Evolutionary conservation across 2,797 vertebrate genomes (phyloP).

Genomic region (Sebastes elongatus): DNA sequence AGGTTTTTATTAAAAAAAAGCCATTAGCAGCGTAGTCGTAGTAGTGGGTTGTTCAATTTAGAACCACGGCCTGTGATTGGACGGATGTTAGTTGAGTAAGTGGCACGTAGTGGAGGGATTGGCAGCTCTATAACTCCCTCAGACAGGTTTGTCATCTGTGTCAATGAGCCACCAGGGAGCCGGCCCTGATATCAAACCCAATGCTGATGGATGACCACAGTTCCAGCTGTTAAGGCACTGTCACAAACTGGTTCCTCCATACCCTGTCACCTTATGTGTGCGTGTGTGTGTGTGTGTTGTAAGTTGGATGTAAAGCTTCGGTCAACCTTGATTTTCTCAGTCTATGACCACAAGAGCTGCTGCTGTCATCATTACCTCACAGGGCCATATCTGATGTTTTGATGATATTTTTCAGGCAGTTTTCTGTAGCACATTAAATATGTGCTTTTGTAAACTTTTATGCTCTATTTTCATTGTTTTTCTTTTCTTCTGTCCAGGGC

Average conservation of each 20-base stretch:
- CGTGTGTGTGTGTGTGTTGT: not conserved
- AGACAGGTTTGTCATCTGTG: slow-evolving; percentile 80
- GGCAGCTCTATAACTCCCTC: slow-evolving; percentile 78
- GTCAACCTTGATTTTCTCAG: slow-evolving; percentile 45
- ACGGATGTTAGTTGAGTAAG: slow-evolving; percentile 50
- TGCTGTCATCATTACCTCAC: slow-evolving; percentile 19
- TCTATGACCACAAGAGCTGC: slow-evolving; percentile 6
- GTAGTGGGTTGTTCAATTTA: slow-evolving; percentile 54
- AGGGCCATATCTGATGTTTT: not conserved
- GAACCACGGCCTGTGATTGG: slow-evolving; percentile 60
- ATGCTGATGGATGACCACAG: slow-evolving; percentile 78
- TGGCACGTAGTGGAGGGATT: slow-evolving; percentile 55
- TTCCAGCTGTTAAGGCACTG: slow-evolving; percentile 77
- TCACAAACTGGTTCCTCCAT: slow-evolving; percentile 69
- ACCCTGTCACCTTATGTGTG: slow-evolving; percentile 52
- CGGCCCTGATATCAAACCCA: slow-evolving; percentile 78
- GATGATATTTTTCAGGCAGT: not conserved
- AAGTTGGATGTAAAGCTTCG: slow-evolving; percentile 24
- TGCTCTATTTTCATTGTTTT: not conserved
- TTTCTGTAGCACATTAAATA: not conserved
- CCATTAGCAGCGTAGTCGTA: slow-evolving; percentile 33
- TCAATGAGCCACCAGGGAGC: slow-evolving; percentile 81
- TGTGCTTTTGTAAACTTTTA: not conserved
- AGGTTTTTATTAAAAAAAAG: slow-evolving; percentile 45
- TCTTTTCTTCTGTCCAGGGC: not conserved